Evolutionary conservation across 2,888 invertebrate genomes (phyloP), one percentile per base, ranked within the genome.

Genomic region (Dynastes hyllus): DNA sequence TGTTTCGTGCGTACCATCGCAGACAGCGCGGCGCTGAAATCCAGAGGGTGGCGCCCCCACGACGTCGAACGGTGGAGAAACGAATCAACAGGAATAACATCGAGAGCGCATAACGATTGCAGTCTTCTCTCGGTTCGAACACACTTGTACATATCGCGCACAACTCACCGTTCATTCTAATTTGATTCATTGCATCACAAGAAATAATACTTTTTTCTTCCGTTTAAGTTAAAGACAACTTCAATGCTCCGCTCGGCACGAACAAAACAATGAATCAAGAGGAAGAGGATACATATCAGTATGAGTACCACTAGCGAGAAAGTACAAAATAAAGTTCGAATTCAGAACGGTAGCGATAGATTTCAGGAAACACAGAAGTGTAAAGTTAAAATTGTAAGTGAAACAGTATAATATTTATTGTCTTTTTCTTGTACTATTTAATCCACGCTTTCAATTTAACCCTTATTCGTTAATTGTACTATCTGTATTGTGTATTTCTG

Each of bases 361-460:
- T 81, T 79, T 78, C 85, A 84, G 81, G 83, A 84, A 80, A 81
- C 83, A 51, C 81, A 83, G 78, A 82, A 81, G 80, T 85, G 85
- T 81, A 84, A 82, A 80, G 85, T 84, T 79, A 85, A 84, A 82
- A 84, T 84, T 77, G 85, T 84, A 85, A 85, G 85, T 85, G 73
- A n/a, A 2, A 61, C 40, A 61, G 61, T 50, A 58, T 58, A 2
- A 58, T 58, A 58, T 55, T 58, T 45, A 45, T 45, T 11, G 45
- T 45, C 45, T 45, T 45, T 11, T 45, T 45, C 45, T 45, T 45
- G 11, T 11, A 8, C 45, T 45, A 45, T 45, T 45, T 45, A 45
- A 45, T 45, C 45, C 45, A 45, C 45, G 45, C 45, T 45, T 45
- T 16, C 8, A 8, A 58, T 58, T 58, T 58, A 61, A 61, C 11